phyloP scores from a whole-genome alignment of 2,113 vertebrate genomes.

The Pseudorasbora parva region DNA sequence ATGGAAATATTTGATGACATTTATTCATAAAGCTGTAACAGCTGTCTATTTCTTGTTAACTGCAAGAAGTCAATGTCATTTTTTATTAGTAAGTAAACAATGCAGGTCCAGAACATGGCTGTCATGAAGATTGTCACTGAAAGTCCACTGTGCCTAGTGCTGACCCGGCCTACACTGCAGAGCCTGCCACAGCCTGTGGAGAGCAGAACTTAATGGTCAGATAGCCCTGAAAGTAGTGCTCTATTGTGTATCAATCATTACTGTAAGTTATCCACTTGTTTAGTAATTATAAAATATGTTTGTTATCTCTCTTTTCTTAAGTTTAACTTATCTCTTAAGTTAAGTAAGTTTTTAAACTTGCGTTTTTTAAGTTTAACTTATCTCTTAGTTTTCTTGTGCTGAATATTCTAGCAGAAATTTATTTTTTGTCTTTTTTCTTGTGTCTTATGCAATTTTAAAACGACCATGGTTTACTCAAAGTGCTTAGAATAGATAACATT shows the following conservation, averaged over 20 bases:
- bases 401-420: too few species aligned
- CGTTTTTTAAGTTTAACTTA: too few species aligned
- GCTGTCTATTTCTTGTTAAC: conserved; percentile 15
- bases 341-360: too few species aligned
- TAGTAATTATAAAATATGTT: background rate
- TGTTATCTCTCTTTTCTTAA: too few species aligned
- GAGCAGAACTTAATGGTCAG: conserved; percentile 34
- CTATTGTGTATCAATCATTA: background rate
- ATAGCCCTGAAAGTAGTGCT: background rate
- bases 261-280: background rate
- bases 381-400: too few species aligned
- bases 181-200: conserved; percentile 33
- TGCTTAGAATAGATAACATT: too few species aligned
- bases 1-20: background rate
- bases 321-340: too few species aligned
- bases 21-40: too few species aligned
- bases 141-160: conserved; percentile 19
- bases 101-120: conserved; percentile 30
- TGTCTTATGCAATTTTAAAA: too few species aligned
- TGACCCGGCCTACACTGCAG: conserved; percentile 12
- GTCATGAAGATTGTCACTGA: conserved; percentile 20
- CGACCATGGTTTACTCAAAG: too few species aligned
- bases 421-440: too few species aligned
- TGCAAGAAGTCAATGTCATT: conserved; percentile 21
- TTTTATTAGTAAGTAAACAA: conserved; percentile 31